These are phyloP conservation scores for Macrotis lagotis DNA, from an alignment of 2,113 vertebrate genomes.

Conservation along the genomic window DNA sequence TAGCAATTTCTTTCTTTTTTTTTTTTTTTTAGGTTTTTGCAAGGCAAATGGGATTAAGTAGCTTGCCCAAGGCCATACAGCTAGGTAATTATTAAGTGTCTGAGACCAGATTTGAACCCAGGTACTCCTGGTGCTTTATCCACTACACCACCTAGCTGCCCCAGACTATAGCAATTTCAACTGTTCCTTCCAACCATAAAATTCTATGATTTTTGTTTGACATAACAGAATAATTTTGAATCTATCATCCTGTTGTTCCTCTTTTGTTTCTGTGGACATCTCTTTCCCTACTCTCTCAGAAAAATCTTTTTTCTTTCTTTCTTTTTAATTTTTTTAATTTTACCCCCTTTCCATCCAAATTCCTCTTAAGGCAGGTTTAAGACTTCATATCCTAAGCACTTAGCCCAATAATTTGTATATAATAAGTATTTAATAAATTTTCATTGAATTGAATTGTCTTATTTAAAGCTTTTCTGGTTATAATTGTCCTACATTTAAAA, in stretches of 20 bases:
- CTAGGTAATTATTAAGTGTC: too few relatives aligned
- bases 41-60: too few relatives aligned
- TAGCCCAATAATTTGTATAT: background rate
- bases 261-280: fast-evolving
- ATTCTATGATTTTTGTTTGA: background rate
- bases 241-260: too few relatives aligned
- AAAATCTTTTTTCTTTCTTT: background rate
- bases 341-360: background rate
- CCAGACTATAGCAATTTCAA: background rate
- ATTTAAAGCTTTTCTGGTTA: background rate
- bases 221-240: background rate
- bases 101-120: too few relatives aligned
- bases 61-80: too few relatives aligned
- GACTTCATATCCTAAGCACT: background rate
- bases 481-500: background rate
- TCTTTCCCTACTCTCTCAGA: fast-evolving
- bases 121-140: too few relatives aligned
- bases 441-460: background rate
- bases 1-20: too few relatives aligned
- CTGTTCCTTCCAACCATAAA: background rate
- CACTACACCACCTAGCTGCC: too few relatives aligned
- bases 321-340: background rate
- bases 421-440: background rate
- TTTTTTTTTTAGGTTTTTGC: too few relatives aligned
- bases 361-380: background rate